Conservation (phyloP, 2,797 vertebrate genomes). For the Gambelia wislizenii region DNA sequence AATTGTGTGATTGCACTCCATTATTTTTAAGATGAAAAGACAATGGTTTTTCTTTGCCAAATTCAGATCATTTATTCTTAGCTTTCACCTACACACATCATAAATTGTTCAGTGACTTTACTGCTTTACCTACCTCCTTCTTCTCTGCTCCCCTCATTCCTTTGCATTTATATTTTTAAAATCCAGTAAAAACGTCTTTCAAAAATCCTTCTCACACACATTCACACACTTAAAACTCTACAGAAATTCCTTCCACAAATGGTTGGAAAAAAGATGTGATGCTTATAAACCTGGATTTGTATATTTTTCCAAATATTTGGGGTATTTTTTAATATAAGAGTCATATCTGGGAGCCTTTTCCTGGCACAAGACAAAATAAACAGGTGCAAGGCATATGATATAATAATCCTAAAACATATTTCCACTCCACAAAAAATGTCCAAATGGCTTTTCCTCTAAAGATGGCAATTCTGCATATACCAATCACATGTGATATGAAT, state of each 20-base stretch:
- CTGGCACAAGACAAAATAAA: slow-evolving; percentile 35
- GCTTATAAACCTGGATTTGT: slow-evolving; percentile 25
- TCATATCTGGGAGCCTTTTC: slow-evolving; percentile 23
- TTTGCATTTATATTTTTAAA: too few relatives aligned
- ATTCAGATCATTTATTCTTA: neutral
- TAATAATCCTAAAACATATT: neutral
- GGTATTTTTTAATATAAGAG: slow-evolving; percentile 41
- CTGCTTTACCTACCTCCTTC: too few relatives aligned
- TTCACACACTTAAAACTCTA: neutral
- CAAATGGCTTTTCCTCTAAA: neutral
- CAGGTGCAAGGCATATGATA: slow-evolving; percentile 37
- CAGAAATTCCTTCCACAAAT: neutral
- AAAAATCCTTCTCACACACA: neutral
- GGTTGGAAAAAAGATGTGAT: slow-evolving; percentile 27
- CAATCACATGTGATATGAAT: neutral
- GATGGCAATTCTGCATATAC: neutral
- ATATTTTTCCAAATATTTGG: slow-evolving; percentile 11
- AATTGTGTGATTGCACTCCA: neutral
- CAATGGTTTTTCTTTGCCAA: neutral
- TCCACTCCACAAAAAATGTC: slow-evolving; percentile 18
- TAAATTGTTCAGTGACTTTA: too few relatives aligned
- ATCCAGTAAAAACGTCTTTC: too few relatives aligned
- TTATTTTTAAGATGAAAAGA: too few relatives aligned
- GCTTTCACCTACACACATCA: too few relatives aligned
- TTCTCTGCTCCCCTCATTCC: too few relatives aligned